These are phyloP conservation scores for Nemotelus pantherinus DNA, from an alignment of 2,888 invertebrate genomes.

Conservation along the genomic window DNA sequence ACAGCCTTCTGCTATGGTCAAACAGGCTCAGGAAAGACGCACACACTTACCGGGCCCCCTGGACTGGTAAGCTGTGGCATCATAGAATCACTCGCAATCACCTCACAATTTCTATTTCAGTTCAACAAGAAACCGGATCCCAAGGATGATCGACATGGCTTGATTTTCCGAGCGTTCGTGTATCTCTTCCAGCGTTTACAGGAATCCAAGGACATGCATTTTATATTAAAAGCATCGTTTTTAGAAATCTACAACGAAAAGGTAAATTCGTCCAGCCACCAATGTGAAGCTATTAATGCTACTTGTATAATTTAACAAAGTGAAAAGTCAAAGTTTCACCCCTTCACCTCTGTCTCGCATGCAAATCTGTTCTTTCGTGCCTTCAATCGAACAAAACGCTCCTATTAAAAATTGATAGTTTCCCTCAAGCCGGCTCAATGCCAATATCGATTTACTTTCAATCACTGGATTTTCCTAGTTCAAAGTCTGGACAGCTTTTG, in stretches of 20 bases:
- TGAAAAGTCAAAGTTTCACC: no score
- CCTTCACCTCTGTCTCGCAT: no score
- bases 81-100: no score
- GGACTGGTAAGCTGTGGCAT: conserved; percentile 73
- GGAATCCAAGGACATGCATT: conserved; percentile 79
- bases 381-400: no score
- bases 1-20: conserved; percentile 97
- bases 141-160: conserved; percentile 80
- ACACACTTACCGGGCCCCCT: conserved; percentile 92
- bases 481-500: no score
- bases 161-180: conserved; percentile 90
- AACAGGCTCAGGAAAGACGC: conserved; percentile 96
- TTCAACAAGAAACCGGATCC: conserved; percentile 73
- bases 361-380: no score
- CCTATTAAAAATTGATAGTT: no score
- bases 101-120: conserved; percentile 61
- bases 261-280: conserved; percentile 67
- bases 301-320: no score
- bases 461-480: no score
- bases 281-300: no score
- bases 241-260: conserved; percentile 97
- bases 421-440: no score
- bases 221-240: conserved; percentile 90
- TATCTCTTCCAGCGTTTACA: conserved; percentile 87
- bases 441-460: no score